phyloP scores from a whole-genome alignment of 2,797 vertebrate species.

The Myotis findleyi region DNA sequence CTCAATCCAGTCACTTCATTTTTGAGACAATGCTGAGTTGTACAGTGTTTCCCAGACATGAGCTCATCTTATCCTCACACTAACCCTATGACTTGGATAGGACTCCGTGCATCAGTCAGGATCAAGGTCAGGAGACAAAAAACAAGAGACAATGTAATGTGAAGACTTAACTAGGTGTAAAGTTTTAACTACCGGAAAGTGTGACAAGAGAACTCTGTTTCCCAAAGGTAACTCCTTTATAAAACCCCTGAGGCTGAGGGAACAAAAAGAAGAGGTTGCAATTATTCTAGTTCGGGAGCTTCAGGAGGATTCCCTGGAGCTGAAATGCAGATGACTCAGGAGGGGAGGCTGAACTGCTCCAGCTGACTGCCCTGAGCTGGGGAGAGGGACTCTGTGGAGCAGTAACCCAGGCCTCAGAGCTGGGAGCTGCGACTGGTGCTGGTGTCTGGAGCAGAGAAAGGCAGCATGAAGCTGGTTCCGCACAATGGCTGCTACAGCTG shows the following conservation, averaged over 20 bases:
- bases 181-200: not conserved
- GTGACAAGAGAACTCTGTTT: not conserved
- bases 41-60: conserved; percentile 21
- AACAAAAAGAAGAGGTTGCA: not conserved
- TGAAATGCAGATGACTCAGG: not conserved
- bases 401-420: not conserved
- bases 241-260: not conserved
- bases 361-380: not conserved
- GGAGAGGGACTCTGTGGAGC: not conserved
- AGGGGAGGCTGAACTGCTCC: rapidly evolving
- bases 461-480: not conserved
- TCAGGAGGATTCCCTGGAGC: not conserved
- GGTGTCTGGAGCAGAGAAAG: not conserved
- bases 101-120: not conserved
- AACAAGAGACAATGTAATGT: not conserved
- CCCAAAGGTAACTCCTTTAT: not conserved
- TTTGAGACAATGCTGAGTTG: conserved; percentile 17
- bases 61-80: conserved; percentile 55
- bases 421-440: rapidly evolving
- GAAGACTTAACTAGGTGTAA: conserved; percentile 14
- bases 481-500: not conserved
- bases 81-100: conserved; percentile 20
- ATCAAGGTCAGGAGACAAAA: conserved; percentile 11
- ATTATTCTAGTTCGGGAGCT: not conserved
- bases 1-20: not conserved